Evolutionary conservation across 2,888 invertebrate species (phyloP).

Genomic region (Lasioglossum calceatum): DNA sequence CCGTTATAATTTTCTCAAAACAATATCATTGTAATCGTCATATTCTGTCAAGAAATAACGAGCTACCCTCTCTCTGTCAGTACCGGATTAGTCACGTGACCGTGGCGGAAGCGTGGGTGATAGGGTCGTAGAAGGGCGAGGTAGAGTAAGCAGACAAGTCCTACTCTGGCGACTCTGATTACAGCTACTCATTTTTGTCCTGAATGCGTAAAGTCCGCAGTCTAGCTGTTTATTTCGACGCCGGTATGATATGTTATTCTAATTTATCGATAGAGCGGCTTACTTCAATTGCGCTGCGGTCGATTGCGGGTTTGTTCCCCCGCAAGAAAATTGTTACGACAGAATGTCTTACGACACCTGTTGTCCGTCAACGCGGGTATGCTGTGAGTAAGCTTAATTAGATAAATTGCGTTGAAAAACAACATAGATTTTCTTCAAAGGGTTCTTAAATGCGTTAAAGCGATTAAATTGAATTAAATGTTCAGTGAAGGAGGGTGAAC

Average conservation of each 20-base stretch:
- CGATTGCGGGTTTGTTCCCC: too few relatives aligned
- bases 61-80: too few relatives aligned
- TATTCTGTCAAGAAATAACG: too few relatives aligned
- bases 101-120: too few relatives aligned
- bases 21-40: too few relatives aligned
- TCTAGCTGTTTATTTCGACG: neutral
- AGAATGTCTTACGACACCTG: neutral
- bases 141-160: too few relatives aligned
- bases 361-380: neutral
- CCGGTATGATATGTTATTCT: neutral
- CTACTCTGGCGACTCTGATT: too few relatives aligned
- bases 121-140: too few relatives aligned
- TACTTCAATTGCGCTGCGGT: neutral
- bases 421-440: neutral
- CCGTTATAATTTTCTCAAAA: too few relatives aligned
- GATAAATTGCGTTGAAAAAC: neutral
- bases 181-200: too few relatives aligned
- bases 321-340: constrained; percentile 60
- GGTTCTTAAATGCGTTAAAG: neutral
- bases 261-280: constrained; percentile 56
- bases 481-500: constrained; percentile 65
- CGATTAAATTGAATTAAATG: constrained; percentile 1
- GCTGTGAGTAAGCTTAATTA: neutral
- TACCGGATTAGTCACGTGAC: too few relatives aligned
- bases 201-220: too few relatives aligned